Conservation (phyloP, 2,888 invertebrate genomes). For the Drosophila rubida region DNA sequence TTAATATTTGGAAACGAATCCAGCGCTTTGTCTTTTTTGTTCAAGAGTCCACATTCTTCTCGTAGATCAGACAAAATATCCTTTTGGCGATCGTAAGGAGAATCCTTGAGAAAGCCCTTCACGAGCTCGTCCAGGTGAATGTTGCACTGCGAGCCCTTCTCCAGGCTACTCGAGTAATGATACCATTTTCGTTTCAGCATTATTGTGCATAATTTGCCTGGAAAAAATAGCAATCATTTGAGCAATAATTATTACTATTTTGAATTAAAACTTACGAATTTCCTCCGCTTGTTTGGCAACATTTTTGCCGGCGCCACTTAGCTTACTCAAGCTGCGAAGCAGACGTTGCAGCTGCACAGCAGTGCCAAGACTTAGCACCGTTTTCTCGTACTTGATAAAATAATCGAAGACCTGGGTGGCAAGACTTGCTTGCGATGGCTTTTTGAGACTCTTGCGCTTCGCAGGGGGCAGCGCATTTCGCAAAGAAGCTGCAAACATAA, state of each 20-base stretch:
- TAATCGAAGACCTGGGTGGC: constrained; percentile 70
- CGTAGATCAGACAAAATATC: constrained; percentile 86
- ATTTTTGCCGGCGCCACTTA: constrained; percentile 52
- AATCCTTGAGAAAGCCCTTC: constrained; percentile 88
- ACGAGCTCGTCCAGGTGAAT: constrained; percentile 88
- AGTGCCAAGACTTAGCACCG: constrained; percentile 77
- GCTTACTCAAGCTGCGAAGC: constrained; percentile 69
- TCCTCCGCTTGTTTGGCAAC: constrained; percentile 63
- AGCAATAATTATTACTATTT: not conserved
- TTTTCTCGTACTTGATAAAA: constrained; percentile 69
- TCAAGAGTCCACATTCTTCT: constrained; percentile 87
- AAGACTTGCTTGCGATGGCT: constrained; percentile 40
- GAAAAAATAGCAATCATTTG: not conserved
- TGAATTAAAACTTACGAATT: constrained; percentile 69
- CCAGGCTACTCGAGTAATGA: constrained; percentile 87
- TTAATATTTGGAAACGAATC: constrained; percentile 88
- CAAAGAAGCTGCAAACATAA: constrained; percentile 66
- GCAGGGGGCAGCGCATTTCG: constrained; percentile 51
- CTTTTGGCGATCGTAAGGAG: constrained; percentile 87
- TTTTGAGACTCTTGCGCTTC: constrained; percentile 34
- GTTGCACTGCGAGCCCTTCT: constrained; percentile 89
- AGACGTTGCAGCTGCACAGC: constrained; percentile 82
- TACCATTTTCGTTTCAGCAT: constrained; percentile 90
- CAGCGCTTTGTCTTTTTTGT: constrained; percentile 87
- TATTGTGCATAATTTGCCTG: constrained; percentile 85